A percentile compares a stretch with the other conserved stretches of the same genome.
Evolutionary conservation across 2,113 vertebrate species (phyloP).

Genomic region (Anolis sagrei): DNA sequence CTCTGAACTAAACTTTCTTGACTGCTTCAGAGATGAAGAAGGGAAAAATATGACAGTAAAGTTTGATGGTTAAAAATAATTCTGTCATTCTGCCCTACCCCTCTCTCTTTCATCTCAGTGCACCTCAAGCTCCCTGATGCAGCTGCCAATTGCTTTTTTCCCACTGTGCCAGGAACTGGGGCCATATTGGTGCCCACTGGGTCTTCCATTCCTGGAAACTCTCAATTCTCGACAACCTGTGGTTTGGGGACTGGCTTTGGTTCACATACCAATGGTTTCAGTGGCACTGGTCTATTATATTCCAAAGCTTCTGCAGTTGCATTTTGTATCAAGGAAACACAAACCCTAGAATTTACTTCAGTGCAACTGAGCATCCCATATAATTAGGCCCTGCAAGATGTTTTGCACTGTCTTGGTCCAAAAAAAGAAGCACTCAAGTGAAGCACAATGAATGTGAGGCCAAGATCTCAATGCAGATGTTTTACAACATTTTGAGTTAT

Average conservation of each 20-base stretch:
- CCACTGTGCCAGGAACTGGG: too few species aligned
- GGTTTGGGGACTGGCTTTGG: too few species aligned
- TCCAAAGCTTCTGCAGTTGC: too few species aligned
- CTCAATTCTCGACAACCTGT: not conserved
- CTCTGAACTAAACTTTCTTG: too few species aligned
- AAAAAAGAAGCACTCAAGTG: not conserved
- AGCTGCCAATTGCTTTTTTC: too few species aligned
- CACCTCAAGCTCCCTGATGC: too few species aligned
- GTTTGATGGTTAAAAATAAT: not conserved
- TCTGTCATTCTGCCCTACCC: not conserved
- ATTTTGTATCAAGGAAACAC: not conserved
- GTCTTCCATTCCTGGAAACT: too few species aligned
- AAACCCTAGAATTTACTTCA: not conserved
- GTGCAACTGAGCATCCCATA: not conserved
- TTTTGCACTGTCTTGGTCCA: not conserved
- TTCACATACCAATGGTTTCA: not conserved
- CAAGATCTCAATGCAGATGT: not conserved
- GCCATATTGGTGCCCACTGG: not conserved
- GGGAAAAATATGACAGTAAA: too few species aligned
- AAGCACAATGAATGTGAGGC: not conserved
- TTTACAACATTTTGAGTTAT: not conserved
- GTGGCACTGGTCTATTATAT: too few species aligned
- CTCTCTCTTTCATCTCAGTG: not conserved
- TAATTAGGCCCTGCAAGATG: too few species aligned
- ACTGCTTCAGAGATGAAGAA: too few species aligned